Base-by-base conservation (phyloP, 1,140 invertebrate genomes). In the Teleopsis dalmanni region DNA sequence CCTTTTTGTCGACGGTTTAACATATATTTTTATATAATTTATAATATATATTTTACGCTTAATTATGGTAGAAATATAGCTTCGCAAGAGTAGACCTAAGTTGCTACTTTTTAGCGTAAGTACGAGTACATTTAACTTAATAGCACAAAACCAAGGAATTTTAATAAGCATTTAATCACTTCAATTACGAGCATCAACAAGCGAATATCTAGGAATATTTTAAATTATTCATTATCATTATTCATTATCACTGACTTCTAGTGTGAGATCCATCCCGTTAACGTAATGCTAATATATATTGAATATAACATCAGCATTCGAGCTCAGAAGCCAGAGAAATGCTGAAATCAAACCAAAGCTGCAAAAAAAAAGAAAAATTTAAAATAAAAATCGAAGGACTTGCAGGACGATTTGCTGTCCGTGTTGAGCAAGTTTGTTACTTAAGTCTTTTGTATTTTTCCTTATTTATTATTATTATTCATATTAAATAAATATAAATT, bases 261-360 rank as follows among this genome's bases (percentile, higher is more conserved):
- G n/a, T n/a, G n/a, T n/a, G n/a, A 42, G 22, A 42, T 10, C 6
- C 18, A 31, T 8, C 7, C 27, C 31, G 31, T 43, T 43, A 25
- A 29, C 27, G 10, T 37, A 14, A 18, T n/a, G 9, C 14, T 14
- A 37, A 6, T 16, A 14, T 16, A 43, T 19, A 25, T 43, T 29
- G 31, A 22, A 44, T 10, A n/a, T 8, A 38, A 14, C 25, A 25
- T 26, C 19, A 38, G 26, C 26, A 47, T 18, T 35, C 4, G 10
- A 36, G 34, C 41, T 33, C 31, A 44, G 42, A 11, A 43, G 46
- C 44, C 40, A 31, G 43, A 48, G 45, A 52, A 48, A 42, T 66
- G 63, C 63, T 66, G 63, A 58, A 68, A 65, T 60, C 58, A 67
- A 68, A 68, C 65, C 65, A 68, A 68, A 67, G 65, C 55, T 47